Base-by-base conservation (phyloP, 2,888 invertebrate genomes). In the Agrochola lychnidis region DNA sequence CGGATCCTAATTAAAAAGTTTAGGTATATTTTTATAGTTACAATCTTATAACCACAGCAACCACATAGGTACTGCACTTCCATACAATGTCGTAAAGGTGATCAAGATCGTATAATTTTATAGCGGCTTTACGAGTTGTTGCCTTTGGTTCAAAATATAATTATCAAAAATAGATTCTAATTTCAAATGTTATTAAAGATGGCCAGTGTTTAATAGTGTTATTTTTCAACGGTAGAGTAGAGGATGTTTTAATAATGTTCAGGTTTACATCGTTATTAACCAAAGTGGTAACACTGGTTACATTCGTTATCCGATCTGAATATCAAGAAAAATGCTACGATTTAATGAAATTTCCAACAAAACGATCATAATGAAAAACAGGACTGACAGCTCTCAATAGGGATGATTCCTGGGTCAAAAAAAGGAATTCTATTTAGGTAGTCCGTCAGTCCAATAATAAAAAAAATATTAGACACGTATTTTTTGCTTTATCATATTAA, bases 41-140 rank as follows among this genome's bases (percentile, higher is more conserved):
- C 51, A 51, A 51, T 51, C 7, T 51, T 7, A 51, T 22, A 22
- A 51, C 22, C 51, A 51, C 51, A 7, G 51, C 51, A 19, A 51
- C 51, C 51, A 51, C 14, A 25, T 25, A n/a, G n/a, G n/a, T n/a
- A 57, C 25, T 25, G n/a, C n/a, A 36, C 48, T 68, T 30, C 19
- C 36, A 67, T 14, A 69, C 63, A 63, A 70, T 71, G 82, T 86
- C 84, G 88, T 91, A 88, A 88, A 91, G 88, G 87, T 89, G 86
- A 82, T 88, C 70, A 77, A 82, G 85, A 81, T 86, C 81, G 70
- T 87, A 82, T 82, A 78, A 81, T 79, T 86, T 86, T 86, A 86
- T 78, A 73, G 79, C 51, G 45, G 62, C 63, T 83, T 51, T 67
- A 72, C 64, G 57, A 78, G 61, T 53, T 74, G 73, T 83, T 78